Evolutionary conservation across 2,888 invertebrate species (phyloP).

Genomic region (Lasioglossum malachurum): DNA sequence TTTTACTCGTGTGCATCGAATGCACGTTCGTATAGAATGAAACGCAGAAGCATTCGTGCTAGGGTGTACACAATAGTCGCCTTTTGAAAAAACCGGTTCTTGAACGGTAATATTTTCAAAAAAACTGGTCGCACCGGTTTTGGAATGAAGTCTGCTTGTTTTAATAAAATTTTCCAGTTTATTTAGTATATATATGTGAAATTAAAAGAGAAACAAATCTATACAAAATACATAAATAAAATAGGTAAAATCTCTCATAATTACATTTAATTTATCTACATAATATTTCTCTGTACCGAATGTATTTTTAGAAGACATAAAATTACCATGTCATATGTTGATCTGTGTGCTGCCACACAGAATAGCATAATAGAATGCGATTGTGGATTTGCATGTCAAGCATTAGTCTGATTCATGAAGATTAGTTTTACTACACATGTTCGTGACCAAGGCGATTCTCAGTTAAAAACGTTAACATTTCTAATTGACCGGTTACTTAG

Average conservation of each 20-base stretch:
- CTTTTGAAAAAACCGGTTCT: not conserved
- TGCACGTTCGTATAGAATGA: not conserved
- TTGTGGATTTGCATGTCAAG: constrained; percentile 1
- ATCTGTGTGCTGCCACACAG: not conserved
- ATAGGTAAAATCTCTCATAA: not conserved
- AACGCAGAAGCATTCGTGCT: not conserved
- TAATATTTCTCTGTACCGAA: not conserved
- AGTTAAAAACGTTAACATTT: not conserved
- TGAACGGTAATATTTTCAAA: not conserved
- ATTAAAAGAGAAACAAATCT: not conserved
- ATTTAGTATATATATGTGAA: not conserved
- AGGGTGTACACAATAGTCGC: not conserved
- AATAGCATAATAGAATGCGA: not conserved
- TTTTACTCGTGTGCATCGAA: not conserved
- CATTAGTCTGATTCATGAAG: not conserved
- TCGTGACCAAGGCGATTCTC: not conserved
- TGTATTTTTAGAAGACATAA: not conserved
- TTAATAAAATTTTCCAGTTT: not conserved
- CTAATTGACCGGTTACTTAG: not conserved
- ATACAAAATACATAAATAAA: not conserved
- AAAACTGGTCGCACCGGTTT: not conserved
- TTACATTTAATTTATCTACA: not conserved
- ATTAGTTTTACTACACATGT: not conserved
- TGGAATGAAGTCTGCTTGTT: not conserved
- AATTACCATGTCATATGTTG: not conserved